phyloP scores from a whole-genome alignment of 2,113 vertebrate genomes.

The Trogon surrucura region DNA sequence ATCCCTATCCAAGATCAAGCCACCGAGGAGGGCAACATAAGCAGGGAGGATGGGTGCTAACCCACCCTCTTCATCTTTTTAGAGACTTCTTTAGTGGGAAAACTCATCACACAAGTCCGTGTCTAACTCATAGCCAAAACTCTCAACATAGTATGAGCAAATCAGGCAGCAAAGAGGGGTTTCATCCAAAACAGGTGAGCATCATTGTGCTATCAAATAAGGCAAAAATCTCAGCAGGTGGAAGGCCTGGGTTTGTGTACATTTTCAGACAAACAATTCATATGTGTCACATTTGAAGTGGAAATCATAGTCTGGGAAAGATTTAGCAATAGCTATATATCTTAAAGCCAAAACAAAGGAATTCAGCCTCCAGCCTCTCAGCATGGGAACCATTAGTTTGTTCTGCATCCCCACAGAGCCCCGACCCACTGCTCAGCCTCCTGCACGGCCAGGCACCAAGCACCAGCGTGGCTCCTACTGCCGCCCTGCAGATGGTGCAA shows the following conservation, averaged over 20 bases:
- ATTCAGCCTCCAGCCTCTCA: not conserved
- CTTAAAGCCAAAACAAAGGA: not conserved
- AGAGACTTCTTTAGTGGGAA: not conserved
- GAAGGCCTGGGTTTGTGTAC: not conserved
- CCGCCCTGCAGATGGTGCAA: not conserved
- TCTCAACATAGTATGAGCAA: not conserved
- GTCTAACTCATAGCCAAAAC: not conserved
- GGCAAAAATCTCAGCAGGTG: not conserved
- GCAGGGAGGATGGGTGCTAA: not conserved
- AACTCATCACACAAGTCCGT: not conserved
- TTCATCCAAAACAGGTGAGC: not conserved
- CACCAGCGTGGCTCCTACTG: fast-evolving
- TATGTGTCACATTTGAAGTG: not conserved
- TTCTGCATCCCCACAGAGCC: not conserved
- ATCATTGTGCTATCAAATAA: not conserved
- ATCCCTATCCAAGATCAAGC: not conserved
- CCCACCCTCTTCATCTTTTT: not conserved
- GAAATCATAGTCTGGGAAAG: not conserved
- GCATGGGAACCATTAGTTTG: not conserved
- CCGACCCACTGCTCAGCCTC: not conserved
- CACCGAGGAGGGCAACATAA: not conserved
- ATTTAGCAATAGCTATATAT: not conserved
- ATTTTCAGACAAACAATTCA: not conserved
- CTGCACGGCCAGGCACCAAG: fast-evolving
- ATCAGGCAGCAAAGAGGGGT: not conserved